Evolutionary conservation across 1,140 invertebrate genomes (phyloP), one percentile per base, ranked within the genome.

Genomic region (Epicauta chinensis): DNA sequence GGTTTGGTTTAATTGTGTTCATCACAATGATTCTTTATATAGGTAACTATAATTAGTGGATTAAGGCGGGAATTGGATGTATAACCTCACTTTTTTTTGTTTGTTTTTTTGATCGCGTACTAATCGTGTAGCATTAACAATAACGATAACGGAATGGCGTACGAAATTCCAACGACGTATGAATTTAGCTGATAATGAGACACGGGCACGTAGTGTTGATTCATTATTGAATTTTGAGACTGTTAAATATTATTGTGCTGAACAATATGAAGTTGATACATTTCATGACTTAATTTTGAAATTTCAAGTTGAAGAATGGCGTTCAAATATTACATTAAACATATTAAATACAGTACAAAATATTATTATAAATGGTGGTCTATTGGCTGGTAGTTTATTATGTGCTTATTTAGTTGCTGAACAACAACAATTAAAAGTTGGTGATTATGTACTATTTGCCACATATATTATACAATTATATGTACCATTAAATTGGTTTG

Each of bases 181-280:
- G 90, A 98, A 98, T 72, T 73, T 87, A 13, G 84, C 91, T 0
- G 94, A 98, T 65, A 98, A 98, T 73, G 88, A 84, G 40, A 83
- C 86, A 46, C 86, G 90, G 66, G 86, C 91, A n/a, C 80, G 86
- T 39, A 94, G 88, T 52, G 93, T 97, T 0, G 95, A 98, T 70
- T 97, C 94, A n/a, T 73, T 98, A 31, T 75, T 98, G 0, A 98
- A 98, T 73, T 97, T 94, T 75, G 94, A 98, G 75, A 98, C 95
- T 3, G 94, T 97, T 0, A 98, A 98, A 71, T 97, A 98, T 73
- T 98, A 97, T 66, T 88, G 87, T 16, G 92, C 92, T 14, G 94
- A 98, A 72, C 63, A 79, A 7, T 96, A 93, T 71, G 95, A 98
- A 77, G 86, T 92, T 0, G 72, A 88, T 39, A 78, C 83, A 37